Conservation (phyloP, 1,140 invertebrate genomes). For the Bombus impatiens region DNA sequence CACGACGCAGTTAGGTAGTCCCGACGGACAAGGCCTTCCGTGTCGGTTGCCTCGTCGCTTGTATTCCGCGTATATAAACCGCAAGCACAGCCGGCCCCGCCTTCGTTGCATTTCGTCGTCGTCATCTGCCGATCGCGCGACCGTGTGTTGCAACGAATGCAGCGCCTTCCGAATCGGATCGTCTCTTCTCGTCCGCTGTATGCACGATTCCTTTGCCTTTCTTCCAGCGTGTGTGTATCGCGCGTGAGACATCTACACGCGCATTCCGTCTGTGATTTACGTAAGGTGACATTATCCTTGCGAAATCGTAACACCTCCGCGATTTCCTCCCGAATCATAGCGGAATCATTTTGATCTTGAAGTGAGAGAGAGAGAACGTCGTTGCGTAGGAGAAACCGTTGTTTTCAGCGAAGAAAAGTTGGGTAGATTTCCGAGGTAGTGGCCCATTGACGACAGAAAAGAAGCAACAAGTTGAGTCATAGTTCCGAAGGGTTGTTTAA, state of each 20-base stretch:
- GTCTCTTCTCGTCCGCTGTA: background rate
- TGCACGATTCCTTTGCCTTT: background rate
- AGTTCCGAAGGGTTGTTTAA: background rate
- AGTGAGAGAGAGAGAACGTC: background rate
- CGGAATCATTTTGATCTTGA: constrained; percentile 2
- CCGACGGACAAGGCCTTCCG: constrained; percentile 64
- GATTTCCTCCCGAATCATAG: background rate
- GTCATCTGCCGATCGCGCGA: constrained; percentile 14
- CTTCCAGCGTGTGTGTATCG: constrained; percentile 4
- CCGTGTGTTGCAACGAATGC: constrained; percentile 34
- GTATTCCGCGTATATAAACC: constrained; percentile 41
- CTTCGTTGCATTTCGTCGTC: constrained; percentile 38
- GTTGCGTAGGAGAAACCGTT: background rate
- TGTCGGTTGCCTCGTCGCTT: constrained; percentile 59
- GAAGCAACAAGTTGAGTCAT: background rate
- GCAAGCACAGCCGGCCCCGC: constrained; percentile 30
- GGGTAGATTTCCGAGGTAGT: background rate
- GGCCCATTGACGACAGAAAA: background rate
- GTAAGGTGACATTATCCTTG: constrained; percentile 70
- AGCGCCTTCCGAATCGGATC: background rate
- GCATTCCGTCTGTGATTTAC: constrained; percentile 69
- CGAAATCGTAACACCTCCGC: constrained; percentile 58
- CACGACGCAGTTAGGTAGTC: constrained; percentile 63
- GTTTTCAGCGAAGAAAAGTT: background rate
- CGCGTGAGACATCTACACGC: constrained; percentile 58